These are phyloP conservation scores for Cheilosia soror DNA, from an alignment of 2,888 invertebrate genomes.

Conservation along the genomic window DNA sequence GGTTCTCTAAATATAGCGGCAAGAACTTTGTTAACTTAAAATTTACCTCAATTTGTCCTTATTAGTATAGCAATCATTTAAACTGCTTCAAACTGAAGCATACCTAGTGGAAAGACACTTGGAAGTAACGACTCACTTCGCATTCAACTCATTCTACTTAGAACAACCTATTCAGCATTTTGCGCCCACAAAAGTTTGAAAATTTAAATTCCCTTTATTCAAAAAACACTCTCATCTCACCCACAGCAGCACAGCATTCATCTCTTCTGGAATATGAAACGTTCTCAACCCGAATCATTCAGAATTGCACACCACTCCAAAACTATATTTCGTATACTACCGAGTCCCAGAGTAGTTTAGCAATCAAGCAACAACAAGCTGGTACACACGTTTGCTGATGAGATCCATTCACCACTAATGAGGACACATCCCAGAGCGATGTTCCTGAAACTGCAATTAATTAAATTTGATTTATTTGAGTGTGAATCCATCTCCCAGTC, in stretches of 20 bases:
- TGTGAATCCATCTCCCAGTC: slow-evolving; percentile 22
- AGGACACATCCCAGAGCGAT: slow-evolving; percentile 75
- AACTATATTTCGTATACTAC: slow-evolving; percentile 30
- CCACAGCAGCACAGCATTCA: neutral
- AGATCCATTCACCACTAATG: slow-evolving; percentile 75
- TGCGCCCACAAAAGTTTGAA: slow-evolving; percentile 29
- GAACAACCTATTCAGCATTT: neutral
- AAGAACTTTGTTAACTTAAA: too few relatives aligned
- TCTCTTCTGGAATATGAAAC: slow-evolving; percentile 27
- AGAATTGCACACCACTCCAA: slow-evolving; percentile 42
- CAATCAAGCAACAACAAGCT: slow-evolving; percentile 69
- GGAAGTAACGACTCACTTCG: too few relatives aligned
- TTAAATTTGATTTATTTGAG: slow-evolving; percentile 75
- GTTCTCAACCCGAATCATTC: slow-evolving; percentile 35
- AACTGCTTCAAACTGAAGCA: too few relatives aligned
- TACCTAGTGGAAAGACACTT: too few relatives aligned
- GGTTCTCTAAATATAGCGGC: too few relatives aligned
- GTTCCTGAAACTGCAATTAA: slow-evolving; percentile 75
- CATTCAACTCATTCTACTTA: neutral
- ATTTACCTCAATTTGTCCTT: too few relatives aligned
- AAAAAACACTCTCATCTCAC: slow-evolving; percentile 2
- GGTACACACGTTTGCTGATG: slow-evolving; percentile 70
- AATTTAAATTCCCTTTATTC: slow-evolving; percentile 28
- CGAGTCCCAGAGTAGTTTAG: slow-evolving; percentile 54
- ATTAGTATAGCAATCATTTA: too few relatives aligned